Evolutionary conservation across 2,888 invertebrate genomes (phyloP).

Genomic region (Coecobrya sp.): DNA sequence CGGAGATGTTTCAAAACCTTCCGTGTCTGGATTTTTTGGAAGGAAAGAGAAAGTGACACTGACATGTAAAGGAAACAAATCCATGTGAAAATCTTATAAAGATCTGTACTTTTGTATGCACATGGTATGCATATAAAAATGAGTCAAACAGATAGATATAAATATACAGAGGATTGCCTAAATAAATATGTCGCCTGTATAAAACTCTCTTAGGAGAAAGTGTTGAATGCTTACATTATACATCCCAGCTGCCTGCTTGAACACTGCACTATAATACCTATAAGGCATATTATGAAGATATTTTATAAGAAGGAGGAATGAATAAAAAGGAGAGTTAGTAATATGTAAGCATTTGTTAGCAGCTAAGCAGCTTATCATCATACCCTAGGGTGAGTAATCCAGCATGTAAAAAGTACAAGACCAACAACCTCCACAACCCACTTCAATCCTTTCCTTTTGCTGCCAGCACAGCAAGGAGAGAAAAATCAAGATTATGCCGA

Average conservation of each 20-base stretch:
- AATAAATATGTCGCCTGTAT: not conserved
- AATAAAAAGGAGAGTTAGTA: slow-evolving; percentile 31
- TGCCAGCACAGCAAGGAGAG: slow-evolving; percentile 22
- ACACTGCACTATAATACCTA: not conserved
- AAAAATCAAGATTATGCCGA: slow-evolving; percentile 65
- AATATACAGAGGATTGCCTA: not conserved
- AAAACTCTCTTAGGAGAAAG: slow-evolving; percentile 10
- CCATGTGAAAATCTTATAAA: slow-evolving; percentile 72
- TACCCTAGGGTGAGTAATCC: slow-evolving; percentile 73
- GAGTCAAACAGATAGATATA: not conserved
- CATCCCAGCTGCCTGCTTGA: not conserved
- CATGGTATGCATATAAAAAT: slow-evolving; percentile 11
- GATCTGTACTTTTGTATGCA: not conserved
- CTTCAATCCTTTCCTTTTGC: slow-evolving; percentile 50
- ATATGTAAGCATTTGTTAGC: slow-evolving; percentile 66
- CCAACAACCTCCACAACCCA: slow-evolving; percentile 70
- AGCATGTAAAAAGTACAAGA: slow-evolving; percentile 56
- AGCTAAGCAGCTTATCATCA: slow-evolving; percentile 74
- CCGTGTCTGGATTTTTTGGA: slow-evolving; percentile 18
- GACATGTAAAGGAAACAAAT: slow-evolving; percentile 70
- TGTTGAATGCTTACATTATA: slow-evolving; percentile 8
- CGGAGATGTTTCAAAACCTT: slow-evolving; percentile 80
- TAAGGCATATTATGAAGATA: too few relatives aligned
- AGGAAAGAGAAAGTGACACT: slow-evolving; percentile 72
- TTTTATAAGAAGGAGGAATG: not conserved